phyloP scores from a whole-genome alignment of 2,113 vertebrate species.

The Nesoenas mayeri region DNA sequence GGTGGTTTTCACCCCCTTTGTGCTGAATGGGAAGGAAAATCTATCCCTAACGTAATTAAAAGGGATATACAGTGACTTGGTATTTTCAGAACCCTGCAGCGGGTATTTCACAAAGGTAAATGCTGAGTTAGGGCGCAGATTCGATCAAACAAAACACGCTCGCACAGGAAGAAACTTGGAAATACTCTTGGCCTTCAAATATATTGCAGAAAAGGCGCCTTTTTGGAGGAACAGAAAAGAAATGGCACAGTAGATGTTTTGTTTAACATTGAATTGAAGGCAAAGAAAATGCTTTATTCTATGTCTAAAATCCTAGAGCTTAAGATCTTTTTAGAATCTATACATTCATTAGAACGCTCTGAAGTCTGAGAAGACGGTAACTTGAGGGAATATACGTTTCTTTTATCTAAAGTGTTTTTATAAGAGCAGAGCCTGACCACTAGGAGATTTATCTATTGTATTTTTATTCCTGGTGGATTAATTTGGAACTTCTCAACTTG shows the following conservation, averaged over 20 bases:
- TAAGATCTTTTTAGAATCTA: neutral
- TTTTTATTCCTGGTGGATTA: neutral
- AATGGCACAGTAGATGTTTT: neutral
- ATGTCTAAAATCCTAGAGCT: neutral
- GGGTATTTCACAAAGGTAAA: neutral
- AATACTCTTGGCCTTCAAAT: neutral
- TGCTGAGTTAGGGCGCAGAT: neutral
- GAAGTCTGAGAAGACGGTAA: neutral
- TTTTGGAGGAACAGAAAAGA: neutral
- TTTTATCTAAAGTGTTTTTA: neutral
- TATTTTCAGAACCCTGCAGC: neutral
- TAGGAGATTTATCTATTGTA: neutral
- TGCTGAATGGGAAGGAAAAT: neutral
- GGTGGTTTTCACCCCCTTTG: neutral
- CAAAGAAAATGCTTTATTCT: neutral
- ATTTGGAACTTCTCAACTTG: neutral
- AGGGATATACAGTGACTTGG: neutral
- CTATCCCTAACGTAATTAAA: neutral
- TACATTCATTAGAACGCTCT: neutral
- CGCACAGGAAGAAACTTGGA: neutral
- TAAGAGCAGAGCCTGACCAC: neutral
- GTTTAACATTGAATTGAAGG: neutral
- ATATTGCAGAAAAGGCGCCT: neutral
- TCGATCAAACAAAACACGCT: neutral
- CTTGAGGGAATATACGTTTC: neutral